Evolutionary conservation across 2,113 vertebrate species (phyloP).

Genomic region (Dascyllus trimaculatus): DNA sequence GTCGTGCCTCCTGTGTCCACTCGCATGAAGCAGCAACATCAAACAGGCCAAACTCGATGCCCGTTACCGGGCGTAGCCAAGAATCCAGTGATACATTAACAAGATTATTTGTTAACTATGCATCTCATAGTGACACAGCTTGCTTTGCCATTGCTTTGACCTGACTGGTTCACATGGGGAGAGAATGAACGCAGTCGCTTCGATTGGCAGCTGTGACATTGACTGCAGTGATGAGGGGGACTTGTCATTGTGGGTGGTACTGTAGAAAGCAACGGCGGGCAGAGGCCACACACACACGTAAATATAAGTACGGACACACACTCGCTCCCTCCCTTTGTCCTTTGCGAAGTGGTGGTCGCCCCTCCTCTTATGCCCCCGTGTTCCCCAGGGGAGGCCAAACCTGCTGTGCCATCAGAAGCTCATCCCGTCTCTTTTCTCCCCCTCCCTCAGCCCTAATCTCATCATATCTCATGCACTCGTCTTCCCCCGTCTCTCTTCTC

Average conservation of each 20-base stretch:
- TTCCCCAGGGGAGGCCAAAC: slow-evolving; percentile 80
- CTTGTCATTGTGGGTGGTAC: slow-evolving; percentile 79
- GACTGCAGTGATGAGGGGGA: slow-evolving; percentile 59
- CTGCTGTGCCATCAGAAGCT: slow-evolving; percentile 86
- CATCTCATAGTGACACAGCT: slow-evolving; percentile 69
- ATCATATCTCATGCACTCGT: slow-evolving; percentile 71
- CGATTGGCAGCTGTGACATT: slow-evolving; percentile 80
- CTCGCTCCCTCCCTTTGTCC: slow-evolving; percentile 81
- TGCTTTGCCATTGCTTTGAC: slow-evolving; percentile 77
- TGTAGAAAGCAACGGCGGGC: slow-evolving; percentile 42
- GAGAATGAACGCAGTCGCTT: slow-evolving; percentile 37
- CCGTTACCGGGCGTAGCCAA: not conserved
- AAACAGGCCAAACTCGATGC: slow-evolving; percentile 33
- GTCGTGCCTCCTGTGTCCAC: slow-evolving; percentile 21
- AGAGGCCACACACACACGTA: slow-evolving; percentile 53
- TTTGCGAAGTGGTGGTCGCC: slow-evolving; percentile 73
- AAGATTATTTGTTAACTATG: slow-evolving; percentile 73
- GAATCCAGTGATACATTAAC: slow-evolving; percentile 50
- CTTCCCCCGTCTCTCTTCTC: slow-evolving; percentile 36
- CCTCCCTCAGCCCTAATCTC: slow-evolving; percentile 68
- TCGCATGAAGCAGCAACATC: slow-evolving; percentile 16
- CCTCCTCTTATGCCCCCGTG: slow-evolving; percentile 66
- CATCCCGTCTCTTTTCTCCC: slow-evolving; percentile 60
- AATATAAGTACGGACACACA: slow-evolving; percentile 54
- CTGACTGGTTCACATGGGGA: slow-evolving; percentile 66